phyloP scores from a whole-genome alignment of 2,888 invertebrate genomes.

The Lycaena phlaeas region DNA sequence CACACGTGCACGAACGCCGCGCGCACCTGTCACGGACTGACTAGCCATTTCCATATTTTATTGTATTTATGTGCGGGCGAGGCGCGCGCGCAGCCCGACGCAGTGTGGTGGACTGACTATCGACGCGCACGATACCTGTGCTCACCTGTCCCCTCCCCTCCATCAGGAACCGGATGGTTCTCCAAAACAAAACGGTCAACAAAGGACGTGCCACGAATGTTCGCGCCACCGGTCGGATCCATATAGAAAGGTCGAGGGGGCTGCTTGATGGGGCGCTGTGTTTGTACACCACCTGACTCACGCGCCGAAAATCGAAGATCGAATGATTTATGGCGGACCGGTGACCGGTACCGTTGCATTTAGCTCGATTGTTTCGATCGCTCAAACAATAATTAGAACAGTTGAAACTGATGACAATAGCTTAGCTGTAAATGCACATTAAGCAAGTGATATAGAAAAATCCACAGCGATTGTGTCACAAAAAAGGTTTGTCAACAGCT shows the following conservation, averaged over 20 bases:
- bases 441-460: conserved; percentile 33
- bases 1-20: conserved; percentile 68
- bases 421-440: conserved; percentile 33
- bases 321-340: conserved; percentile 26
- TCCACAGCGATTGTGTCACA: conserved; percentile 41
- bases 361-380: conserved; percentile 29
- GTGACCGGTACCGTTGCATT: conserved; percentile 23
- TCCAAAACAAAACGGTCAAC: conserved; percentile 72
- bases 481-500: conserved; percentile 38
- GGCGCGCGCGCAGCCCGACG: conserved; percentile 63
- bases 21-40: conserved; percentile 71
- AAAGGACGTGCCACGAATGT: conserved; percentile 71
- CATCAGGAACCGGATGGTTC: conserved; percentile 70
- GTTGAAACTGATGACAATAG: conserved; percentile 32
- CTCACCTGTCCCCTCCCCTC: conserved; percentile 66
- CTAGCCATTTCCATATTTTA: conserved; percentile 60
- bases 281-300: conserved; percentile 58
- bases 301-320: conserved; percentile 35
- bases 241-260: conserved; percentile 41
- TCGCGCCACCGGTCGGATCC: conserved; percentile 51
- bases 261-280: conserved; percentile 30
- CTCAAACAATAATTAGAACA: conserved; percentile 24
- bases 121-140: conserved; percentile 63
- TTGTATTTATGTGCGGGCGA: conserved; percentile 42
- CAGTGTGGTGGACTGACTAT: conserved; percentile 59